Evolutionary conservation across 2,888 invertebrate genomes (phyloP).

Genomic region (Myopa testacea): DNA sequence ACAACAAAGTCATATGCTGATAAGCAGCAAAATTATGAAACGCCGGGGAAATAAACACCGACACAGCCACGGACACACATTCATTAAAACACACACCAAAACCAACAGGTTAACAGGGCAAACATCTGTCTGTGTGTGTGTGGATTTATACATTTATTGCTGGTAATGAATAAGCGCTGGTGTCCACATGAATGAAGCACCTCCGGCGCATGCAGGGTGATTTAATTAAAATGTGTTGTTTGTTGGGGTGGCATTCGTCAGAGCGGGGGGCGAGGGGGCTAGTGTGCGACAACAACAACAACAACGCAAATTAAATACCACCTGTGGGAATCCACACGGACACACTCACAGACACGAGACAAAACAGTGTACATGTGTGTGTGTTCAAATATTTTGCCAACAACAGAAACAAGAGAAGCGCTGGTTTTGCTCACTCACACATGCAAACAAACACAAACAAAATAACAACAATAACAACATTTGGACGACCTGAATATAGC

Average conservation of each 20-base stretch:
- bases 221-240: slow-evolving; percentile 24
- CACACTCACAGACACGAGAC: background rate
- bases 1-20: slow-evolving; percentile 10
- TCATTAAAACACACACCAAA: background rate
- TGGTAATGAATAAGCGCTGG: slow-evolving; percentile 20
- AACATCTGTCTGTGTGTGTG: background rate
- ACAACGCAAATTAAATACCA: background rate
- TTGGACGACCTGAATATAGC: background rate
- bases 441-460: background rate
- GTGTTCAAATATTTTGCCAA: background rate
- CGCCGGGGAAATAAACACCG: background rate
- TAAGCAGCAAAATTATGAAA: slow-evolving; percentile 22
- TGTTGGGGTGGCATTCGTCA: background rate
- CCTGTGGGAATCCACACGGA: slow-evolving; percentile 24
- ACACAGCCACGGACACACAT: slow-evolving; percentile 7
- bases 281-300: background rate
- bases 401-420: background rate
- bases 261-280: background rate
- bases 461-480: background rate
- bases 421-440: background rate
- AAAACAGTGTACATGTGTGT: background rate
- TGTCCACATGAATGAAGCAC: slow-evolving; percentile 14
- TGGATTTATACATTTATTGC: slow-evolving; percentile 10
- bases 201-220: slow-evolving; percentile 6
- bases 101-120: slow-evolving; percentile 6